Conservation (phyloP, 1,140 invertebrate species). For the Mactra quadrangularis region DNA sequence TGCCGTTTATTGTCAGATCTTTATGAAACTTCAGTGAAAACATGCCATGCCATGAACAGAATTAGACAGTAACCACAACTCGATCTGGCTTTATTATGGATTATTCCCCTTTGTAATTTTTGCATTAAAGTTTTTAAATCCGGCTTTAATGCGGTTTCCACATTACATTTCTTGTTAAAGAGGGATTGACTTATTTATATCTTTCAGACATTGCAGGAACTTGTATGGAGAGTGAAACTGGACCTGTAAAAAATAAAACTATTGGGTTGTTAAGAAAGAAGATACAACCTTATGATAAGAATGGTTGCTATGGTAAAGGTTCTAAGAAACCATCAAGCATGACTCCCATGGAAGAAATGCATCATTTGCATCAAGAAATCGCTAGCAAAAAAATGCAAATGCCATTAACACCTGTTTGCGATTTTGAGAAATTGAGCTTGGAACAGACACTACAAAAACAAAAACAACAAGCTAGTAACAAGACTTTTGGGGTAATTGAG, state of each 20-base stretch:
- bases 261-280: slow-evolving; percentile 26
- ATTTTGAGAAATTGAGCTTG: background rate
- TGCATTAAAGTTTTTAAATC: too few species aligned
- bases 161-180: too few species aligned
- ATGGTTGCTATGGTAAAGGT: background rate
- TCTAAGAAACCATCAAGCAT: background rate
- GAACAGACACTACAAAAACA: background rate
- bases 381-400: slow-evolving; percentile 27
- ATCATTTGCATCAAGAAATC: background rate
- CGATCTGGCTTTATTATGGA: too few species aligned
- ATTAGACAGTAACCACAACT: too few species aligned
- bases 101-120: too few species aligned
- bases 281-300: slow-evolving; percentile 8
- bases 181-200: too few species aligned
- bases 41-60: too few species aligned
- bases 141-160: too few species aligned
- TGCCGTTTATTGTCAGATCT: too few species aligned
- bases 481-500: background rate
- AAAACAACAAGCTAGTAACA: background rate
- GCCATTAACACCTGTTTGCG: background rate
- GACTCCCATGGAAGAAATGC: background rate
- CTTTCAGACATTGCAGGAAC: slow-evolving; percentile 15
- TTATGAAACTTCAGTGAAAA: too few species aligned
- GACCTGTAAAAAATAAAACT: slow-evolving; percentile 26
- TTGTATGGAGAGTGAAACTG: slow-evolving; percentile 34